Conservation (phyloP, 2,113 vertebrate species). For the Siniperca chuatsi region DNA sequence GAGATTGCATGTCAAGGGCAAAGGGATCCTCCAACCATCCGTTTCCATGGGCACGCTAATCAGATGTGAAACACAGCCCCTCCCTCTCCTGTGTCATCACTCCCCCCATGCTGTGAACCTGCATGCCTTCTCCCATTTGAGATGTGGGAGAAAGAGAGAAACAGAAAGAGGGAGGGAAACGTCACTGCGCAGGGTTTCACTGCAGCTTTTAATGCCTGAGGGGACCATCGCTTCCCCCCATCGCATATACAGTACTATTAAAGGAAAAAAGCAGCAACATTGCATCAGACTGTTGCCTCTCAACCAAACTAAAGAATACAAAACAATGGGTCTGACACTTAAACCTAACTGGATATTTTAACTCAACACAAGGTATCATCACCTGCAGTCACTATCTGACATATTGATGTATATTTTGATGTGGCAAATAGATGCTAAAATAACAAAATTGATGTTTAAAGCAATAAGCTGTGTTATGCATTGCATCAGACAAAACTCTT, state of each 20-base stretch:
- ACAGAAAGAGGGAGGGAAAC: slow-evolving; percentile 55
- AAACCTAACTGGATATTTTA: background rate
- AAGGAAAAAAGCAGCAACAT: slow-evolving; percentile 70
- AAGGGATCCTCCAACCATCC: slow-evolving; percentile 76
- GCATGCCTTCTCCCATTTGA: slow-evolving; percentile 68
- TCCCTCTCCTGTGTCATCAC: slow-evolving; percentile 69
- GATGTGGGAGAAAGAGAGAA: slow-evolving; percentile 59
- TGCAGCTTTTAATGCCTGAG: slow-evolving; percentile 67
- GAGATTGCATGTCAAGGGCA: slow-evolving; percentile 78
- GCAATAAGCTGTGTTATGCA: background rate
- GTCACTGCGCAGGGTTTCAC: slow-evolving; percentile 63
- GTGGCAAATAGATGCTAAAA: background rate
- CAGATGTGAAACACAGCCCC: slow-evolving; percentile 75
- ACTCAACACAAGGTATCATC: background rate
- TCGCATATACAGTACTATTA: slow-evolving; percentile 64
- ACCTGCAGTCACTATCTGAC: background rate
- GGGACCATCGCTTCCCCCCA: slow-evolving; percentile 60
- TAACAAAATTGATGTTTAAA: background rate
- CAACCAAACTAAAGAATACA: slow-evolving; percentile 43
- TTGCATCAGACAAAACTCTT: background rate
- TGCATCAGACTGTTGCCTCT: slow-evolving; percentile 66
- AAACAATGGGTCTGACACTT: slow-evolving; percentile 43
- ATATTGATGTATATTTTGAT: background rate
- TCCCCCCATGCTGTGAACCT: slow-evolving; percentile 73
- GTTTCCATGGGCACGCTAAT: slow-evolving; percentile 84